Evolutionary conservation across 2,888 invertebrate species (phyloP).

Genomic region (Lithophane socia): DNA sequence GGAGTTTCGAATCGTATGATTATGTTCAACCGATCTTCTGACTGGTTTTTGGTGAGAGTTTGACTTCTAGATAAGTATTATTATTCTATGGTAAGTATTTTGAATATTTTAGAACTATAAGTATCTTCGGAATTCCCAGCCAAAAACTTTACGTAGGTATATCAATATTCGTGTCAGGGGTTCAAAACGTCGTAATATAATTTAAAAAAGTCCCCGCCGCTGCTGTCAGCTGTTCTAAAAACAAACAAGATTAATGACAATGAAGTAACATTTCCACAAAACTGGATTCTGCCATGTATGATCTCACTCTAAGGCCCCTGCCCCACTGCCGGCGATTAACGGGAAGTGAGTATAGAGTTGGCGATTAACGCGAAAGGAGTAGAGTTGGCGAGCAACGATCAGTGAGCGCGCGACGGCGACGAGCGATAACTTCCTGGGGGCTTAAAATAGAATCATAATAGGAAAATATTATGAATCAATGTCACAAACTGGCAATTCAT

Average conservation of each 20-base stretch:
- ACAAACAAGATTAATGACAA: slow-evolving; percentile 2
- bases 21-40: neutral
- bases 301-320: slow-evolving; percentile 15
- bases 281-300: slow-evolving; percentile 19
- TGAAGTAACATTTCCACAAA: slow-evolving; percentile 28
- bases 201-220: neutral
- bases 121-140: neutral
- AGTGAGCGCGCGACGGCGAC: neutral
- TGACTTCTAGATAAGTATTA: neutral
- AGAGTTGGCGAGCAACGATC: neutral
- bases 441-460: too few relatives aligned
- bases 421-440: neutral
- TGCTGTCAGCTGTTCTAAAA: neutral
- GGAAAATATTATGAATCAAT: too few relatives aligned
- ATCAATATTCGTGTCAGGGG: neutral
- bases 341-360: neutral
- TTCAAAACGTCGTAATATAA: neutral
- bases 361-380: neutral
- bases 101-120: too few relatives aligned
- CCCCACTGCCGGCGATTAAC: neutral
- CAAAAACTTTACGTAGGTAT: neutral
- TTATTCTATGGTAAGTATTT: neutral
- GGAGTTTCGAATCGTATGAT: neutral
- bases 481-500: too few relatives aligned
- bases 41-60: neutral